Evolutionary conservation across 2,113 vertebrate species (phyloP).

Genomic region (Sterrhoptilus dennistouni): DNA sequence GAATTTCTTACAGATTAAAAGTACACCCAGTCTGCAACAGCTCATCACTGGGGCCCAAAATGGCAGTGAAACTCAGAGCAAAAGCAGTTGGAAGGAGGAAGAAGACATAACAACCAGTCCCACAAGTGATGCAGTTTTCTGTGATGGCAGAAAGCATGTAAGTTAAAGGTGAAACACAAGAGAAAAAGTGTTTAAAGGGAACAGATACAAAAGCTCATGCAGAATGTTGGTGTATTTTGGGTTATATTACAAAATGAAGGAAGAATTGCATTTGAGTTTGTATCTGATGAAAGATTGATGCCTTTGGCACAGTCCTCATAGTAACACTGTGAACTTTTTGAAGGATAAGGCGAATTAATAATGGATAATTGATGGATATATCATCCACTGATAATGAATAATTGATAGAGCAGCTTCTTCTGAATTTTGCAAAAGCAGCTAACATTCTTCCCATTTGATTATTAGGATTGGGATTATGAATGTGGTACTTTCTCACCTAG

Average conservation of each 20-base stretch:
- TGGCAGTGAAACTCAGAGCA: not conserved
- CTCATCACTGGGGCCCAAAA: slow-evolving; percentile 67
- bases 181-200: not conserved
- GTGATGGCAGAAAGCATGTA: slow-evolving; percentile 63
- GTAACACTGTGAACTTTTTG: not conserved
- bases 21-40: slow-evolving; percentile 75
- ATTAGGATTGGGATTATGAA: not conserved
- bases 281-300: not conserved
- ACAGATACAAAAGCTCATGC: not conserved
- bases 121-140: slow-evolving; percentile 40
- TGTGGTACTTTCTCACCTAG: not conserved
- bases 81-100: slow-evolving; percentile 21
- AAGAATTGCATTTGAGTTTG: not conserved
- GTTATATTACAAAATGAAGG: not conserved
- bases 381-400: not conserved
- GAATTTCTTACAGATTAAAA: slow-evolving; percentile 72
- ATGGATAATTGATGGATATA: not conserved
- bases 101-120: not conserved
- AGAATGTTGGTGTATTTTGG: not conserved
- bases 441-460: not conserved
- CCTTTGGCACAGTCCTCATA: not conserved
- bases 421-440: not conserved
- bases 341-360: not conserved
- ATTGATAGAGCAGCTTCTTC: not conserved
- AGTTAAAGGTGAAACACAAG: not conserved